These are phyloP conservation scores for Chaenodraco wilsoni DNA, from an alignment of 2,797 vertebrate species.

Conservation along the genomic window DNA sequence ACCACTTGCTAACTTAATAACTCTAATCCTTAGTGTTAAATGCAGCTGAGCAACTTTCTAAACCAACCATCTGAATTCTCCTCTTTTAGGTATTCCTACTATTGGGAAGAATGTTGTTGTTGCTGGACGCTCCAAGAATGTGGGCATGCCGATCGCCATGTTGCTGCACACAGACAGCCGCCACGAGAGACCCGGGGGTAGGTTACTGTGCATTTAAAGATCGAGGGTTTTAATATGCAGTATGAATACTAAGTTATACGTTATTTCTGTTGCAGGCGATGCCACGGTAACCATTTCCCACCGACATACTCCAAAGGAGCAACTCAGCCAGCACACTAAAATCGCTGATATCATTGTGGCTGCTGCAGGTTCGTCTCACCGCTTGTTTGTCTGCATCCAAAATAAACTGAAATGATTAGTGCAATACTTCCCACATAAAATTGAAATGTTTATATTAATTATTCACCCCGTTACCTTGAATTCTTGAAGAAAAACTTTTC, in stretches of 20 bases:
- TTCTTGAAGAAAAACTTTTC: no score
- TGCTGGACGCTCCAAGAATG: constrained; percentile 96
- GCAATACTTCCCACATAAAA: no score
- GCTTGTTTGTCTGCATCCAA: neutral
- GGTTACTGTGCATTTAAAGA: constrained; percentile 7
- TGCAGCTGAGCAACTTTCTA: neutral
- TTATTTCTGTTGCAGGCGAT: constrained; percentile 84
- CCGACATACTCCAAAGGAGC: constrained; percentile 95
- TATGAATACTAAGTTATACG: neutral
- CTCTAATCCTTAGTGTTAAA: neutral
- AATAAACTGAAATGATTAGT: neutral
- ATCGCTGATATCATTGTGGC: constrained; percentile 95
- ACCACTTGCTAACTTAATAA: accelerated
- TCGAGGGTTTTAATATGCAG: neutral
- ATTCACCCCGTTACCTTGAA: no score
- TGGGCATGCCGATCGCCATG: constrained; percentile 99
- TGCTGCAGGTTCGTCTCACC: constrained; percentile 87
- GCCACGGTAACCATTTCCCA: constrained; percentile 97
- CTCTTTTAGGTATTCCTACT: constrained; percentile 90
- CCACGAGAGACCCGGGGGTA: constrained; percentile 95
- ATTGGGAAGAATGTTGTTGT: constrained; percentile 96
- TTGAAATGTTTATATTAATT: no score
- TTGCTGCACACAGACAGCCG: constrained; percentile 93
- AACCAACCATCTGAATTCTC: neutral
- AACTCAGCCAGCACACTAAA: constrained; percentile 92